Evolutionary conservation across 1,140 invertebrate species (phyloP), one percentile per base, ranked within the genome.

Genomic region (Acyrthosiphon pisum): DNA sequence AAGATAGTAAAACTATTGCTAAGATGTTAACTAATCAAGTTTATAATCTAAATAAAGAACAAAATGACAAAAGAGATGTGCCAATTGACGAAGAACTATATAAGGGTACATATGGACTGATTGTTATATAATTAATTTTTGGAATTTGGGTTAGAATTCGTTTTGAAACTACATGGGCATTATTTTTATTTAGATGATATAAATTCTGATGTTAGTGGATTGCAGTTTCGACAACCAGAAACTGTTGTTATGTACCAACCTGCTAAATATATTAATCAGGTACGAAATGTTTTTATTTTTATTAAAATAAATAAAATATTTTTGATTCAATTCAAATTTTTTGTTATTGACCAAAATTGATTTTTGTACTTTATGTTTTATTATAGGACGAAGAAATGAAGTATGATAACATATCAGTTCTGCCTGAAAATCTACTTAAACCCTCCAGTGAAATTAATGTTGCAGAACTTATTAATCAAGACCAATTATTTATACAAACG

Each of bases 21-120:
- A 98, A 98, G 94, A 96, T 99, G 95, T 96, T 99, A 44, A 97
- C 98, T 94, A 97, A 97, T 83, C 98, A 98, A 95, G 97, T 99
- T 81, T 96, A 95, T 88, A 95, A 95, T 90, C 95, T 97, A 94
- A 95, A 96, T 4, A 96, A 96, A 88, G 97, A 97, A 91, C 95
- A 96, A 7, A 96, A 97, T 89, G 96, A 96, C 68, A 94, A 95
- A 46, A 95, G 96, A 95, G 83, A 93, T 91, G 26, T 86, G 48
- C 91, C 91, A 93, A 86, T 93, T 44, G 91, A 93, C 41, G 91
- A 93, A 56, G 91, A 84, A 84, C 41, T 93, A 41, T 84, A 53
- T 93, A 84, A 93, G 18, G 76, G 76, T 84, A 92, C 7, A 84
- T 83, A 50, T 35, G 23, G 26, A 92, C 22, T 83, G 3, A 83